phyloP scores from a whole-genome alignment of 2,888 invertebrate genomes.

The Cryptus viduatorius region DNA sequence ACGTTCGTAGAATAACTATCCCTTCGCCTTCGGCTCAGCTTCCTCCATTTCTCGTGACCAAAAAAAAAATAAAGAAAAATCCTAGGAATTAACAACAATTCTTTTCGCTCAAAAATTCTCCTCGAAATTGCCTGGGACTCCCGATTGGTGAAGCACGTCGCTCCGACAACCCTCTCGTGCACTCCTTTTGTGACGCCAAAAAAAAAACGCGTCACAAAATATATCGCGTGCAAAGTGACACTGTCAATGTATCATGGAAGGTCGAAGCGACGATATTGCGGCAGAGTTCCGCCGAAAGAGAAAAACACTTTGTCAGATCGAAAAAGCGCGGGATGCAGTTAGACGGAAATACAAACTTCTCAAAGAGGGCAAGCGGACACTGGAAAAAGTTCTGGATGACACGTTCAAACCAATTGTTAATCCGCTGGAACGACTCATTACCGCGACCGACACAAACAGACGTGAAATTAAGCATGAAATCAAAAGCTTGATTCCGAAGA shows the following conservation, averaged over 20 bases:
- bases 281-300: conserved; percentile 30
- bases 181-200: no score
- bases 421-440: conserved; percentile 27
- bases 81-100: no score
- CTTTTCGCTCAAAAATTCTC: no score
- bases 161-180: no score
- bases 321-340: conserved; percentile 26
- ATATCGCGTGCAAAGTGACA: no score
- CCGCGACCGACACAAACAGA: background rate
- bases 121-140: no score
- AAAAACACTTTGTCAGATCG: conserved; percentile 17
- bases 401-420: conserved; percentile 30
- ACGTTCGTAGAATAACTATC: no score
- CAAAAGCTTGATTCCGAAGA: conserved; percentile 3
- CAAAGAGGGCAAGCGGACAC: conserved; percentile 17
- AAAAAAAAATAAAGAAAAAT: no score
- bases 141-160: no score
- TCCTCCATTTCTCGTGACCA: no score
- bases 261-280: conserved; percentile 6
- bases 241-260: background rate
- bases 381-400: conserved; percentile 20
- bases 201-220: no score
- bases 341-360: conserved; percentile 39
- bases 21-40: no score
- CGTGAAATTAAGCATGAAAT: conserved; percentile 25